Conservation (phyloP, 2,888 invertebrate genomes). For the Trachelus stipa region DNA sequence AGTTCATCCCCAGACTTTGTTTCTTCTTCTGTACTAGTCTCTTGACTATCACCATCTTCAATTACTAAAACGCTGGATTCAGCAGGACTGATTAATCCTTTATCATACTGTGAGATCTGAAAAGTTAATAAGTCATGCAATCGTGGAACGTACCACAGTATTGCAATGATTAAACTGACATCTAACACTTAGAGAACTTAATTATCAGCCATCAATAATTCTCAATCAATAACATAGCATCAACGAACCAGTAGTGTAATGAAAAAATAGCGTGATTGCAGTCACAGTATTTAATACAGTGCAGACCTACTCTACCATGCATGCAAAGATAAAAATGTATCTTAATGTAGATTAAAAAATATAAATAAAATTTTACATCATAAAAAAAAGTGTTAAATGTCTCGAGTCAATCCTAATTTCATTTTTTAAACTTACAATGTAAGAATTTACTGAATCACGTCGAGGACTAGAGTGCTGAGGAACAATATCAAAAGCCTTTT, state of each 20-base stretch:
- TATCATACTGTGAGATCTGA: not conserved
- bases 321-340: not conserved
- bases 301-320: not conserved
- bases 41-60: not conserved
- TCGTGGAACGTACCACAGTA: not conserved
- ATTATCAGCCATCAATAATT: not conserved
- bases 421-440: slow-evolving; percentile 31
- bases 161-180: not conserved
- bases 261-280: not conserved
- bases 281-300: not conserved
- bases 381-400: not conserved
- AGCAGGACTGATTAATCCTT: not conserved
- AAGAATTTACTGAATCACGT: slow-evolving; percentile 44
- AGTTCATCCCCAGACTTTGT: not conserved
- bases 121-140: not conserved
- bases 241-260: not conserved
- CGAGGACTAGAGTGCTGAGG: slow-evolving; percentile 29
- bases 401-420: not conserved
- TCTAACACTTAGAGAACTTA: not conserved
- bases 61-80: not conserved
- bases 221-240: not conserved
- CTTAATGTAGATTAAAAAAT: not conserved
- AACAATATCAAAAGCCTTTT: slow-evolving; percentile 52
- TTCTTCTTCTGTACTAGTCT: not conserved
- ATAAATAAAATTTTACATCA: not conserved